These are phyloP conservation scores for Thripadectes ignobilis DNA, from an alignment of 2,797 vertebrate species.

Conservation along the genomic window DNA sequence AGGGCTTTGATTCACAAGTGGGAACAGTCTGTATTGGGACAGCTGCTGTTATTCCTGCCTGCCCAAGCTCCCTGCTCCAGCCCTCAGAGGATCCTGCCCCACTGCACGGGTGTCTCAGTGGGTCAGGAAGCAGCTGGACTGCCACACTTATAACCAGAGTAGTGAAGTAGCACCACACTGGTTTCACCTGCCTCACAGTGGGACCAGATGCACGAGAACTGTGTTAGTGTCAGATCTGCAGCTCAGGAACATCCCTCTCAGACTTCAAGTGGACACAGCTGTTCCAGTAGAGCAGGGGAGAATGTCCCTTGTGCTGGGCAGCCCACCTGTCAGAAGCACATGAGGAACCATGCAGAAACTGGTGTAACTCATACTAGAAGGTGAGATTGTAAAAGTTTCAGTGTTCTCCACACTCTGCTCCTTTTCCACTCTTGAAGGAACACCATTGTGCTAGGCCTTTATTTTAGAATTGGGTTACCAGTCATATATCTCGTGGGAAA, in stretches of 20 bases:
- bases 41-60: constrained; percentile 15
- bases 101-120: not conserved
- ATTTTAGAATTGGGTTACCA: not conserved
- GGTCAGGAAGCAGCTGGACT: not conserved
- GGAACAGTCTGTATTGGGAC: constrained; percentile 23
- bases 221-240: not conserved
- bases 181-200: not conserved
- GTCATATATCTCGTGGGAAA: not conserved
- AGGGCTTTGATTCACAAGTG: constrained; percentile 43
- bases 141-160: not conserved
- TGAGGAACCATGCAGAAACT: not conserved
- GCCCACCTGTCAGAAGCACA: not conserved
- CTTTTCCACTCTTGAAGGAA: not conserved
- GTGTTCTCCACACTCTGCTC: not conserved
- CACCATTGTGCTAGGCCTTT: not conserved
- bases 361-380: not conserved
- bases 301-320: not conserved
- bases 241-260: not conserved
- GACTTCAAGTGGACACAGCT: not conserved
- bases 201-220: not conserved
- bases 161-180: not conserved
- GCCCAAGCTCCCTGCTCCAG: not conserved
- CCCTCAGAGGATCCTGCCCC: not conserved
- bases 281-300: not conserved
- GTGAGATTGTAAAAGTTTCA: not conserved